Percentiles rank a stretch among this genome's conserved stretches.
phyloP scores from a whole-genome alignment of 1,140 invertebrate genomes.

The Sycophaga agraensis region DNA sequence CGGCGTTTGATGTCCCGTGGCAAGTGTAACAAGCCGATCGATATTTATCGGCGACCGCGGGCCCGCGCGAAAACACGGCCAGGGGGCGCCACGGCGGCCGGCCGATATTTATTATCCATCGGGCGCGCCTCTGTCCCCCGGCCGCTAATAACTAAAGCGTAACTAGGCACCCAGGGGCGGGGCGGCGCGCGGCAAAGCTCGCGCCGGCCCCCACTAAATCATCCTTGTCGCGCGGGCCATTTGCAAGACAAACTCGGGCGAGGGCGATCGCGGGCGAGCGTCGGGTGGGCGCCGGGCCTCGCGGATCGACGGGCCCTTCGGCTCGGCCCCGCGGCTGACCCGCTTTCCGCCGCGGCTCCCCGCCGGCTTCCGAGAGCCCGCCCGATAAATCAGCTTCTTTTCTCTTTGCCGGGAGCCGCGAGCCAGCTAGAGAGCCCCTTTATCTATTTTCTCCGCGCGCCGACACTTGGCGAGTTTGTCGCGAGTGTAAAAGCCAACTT shows the following conservation, averaged over 20 bases:
- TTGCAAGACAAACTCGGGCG: slow-evolving; percentile 53
- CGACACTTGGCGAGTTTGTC: too few relatives aligned
- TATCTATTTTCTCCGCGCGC: too few relatives aligned
- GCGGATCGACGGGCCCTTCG: too few relatives aligned
- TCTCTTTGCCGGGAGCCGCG: too few relatives aligned
- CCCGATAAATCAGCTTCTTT: not conserved
- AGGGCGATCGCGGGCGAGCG: slow-evolving; percentile 1
- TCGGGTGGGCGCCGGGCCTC: not conserved
- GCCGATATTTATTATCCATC: slow-evolving; percentile 26
- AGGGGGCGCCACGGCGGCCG: not conserved
- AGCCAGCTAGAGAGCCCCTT: too few relatives aligned
- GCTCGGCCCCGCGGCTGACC: too few relatives aligned
- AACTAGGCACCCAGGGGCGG: slow-evolving; percentile 46
- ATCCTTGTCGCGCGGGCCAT: slow-evolving; percentile 54
- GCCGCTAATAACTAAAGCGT: slow-evolving; percentile 43
- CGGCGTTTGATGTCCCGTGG: slow-evolving; percentile 12
- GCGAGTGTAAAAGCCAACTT: slow-evolving; percentile 10
- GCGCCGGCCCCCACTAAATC: slow-evolving; percentile 45
- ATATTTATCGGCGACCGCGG: slow-evolving; percentile 8
- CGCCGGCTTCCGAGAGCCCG: too few relatives aligned
- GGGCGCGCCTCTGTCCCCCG: slow-evolving; percentile 2
- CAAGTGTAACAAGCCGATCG: slow-evolving; percentile 22
- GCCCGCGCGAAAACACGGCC: not conserved
- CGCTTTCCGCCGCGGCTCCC: too few relatives aligned
- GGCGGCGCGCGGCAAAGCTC: slow-evolving; percentile 39